Evolutionary conservation across 2,797 vertebrate species (phyloP).

Genomic region (Pantherophis vulpinus): DNA sequence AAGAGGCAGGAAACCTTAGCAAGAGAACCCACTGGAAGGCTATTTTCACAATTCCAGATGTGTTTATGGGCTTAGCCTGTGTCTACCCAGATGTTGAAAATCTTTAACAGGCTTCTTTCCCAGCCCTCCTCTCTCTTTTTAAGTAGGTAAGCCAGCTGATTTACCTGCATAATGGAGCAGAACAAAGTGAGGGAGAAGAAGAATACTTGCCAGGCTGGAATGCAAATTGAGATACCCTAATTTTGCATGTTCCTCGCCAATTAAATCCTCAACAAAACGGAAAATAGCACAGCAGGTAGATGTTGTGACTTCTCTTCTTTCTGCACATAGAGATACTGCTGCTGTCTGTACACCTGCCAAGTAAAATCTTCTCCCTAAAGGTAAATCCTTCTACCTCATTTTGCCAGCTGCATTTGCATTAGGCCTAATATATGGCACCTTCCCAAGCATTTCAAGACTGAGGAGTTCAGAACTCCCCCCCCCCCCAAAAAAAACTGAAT

Average conservation of each 20-base stretch:
- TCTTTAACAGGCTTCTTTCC: not conserved
- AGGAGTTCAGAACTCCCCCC: not conserved
- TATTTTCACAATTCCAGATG: not conserved
- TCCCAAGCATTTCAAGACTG: not conserved
- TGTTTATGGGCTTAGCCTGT: not conserved
- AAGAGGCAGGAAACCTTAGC: not conserved
- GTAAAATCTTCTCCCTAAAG: not conserved
- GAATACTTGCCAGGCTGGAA: not conserved
- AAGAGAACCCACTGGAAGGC: not conserved
- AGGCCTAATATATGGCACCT: not conserved
- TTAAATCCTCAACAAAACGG: not conserved
- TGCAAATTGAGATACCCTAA: not conserved
- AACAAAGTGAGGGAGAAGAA: not conserved
- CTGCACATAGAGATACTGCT: not conserved
- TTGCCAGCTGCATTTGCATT: not conserved
- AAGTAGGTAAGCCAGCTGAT: not conserved
- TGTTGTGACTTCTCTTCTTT: not conserved
- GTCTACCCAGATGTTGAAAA: not conserved
- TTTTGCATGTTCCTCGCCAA: not conserved
- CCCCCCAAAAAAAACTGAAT: not conserved
- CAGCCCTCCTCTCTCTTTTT: not conserved
- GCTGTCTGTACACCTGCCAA: no score
- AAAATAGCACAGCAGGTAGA: not conserved
- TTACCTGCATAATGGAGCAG: not conserved
- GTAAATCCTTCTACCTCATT: not conserved